phyloP scores from a whole-genome alignment of 2,888 invertebrate genomes.

The Parnassius apollo region DNA sequence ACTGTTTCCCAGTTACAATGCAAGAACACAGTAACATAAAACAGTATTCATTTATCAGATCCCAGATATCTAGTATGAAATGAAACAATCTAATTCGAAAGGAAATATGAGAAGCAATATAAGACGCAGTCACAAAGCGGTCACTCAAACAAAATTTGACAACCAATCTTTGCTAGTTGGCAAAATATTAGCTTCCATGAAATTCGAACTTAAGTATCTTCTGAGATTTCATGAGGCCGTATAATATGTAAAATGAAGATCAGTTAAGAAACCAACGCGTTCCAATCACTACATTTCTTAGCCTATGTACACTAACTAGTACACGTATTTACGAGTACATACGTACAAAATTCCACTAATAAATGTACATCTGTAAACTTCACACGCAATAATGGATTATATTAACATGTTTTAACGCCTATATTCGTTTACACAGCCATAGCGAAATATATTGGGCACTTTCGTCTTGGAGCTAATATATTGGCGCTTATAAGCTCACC shows the following conservation, averaged over 20 bases:
- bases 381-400: not conserved
- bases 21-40: too few relatives aligned
- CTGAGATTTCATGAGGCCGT: too few relatives aligned
- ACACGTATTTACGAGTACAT: not conserved
- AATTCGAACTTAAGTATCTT: too few relatives aligned
- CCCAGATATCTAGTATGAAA: too few relatives aligned
- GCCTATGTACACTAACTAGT: not conserved
- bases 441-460: constrained; percentile 65
- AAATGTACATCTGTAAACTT: not conserved
- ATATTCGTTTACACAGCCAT: constrained; percentile 31
- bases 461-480: constrained; percentile 71
- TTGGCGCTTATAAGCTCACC: constrained; percentile 76
- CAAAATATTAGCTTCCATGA: too few relatives aligned
- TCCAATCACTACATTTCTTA: not conserved
- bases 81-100: too few relatives aligned
- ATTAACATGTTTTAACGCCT: not conserved
- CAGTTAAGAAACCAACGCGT: not conserved
- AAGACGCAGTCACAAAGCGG: too few relatives aligned
- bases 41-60: too few relatives aligned
- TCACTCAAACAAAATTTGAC: too few relatives aligned
- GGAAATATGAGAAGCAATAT: too few relatives aligned
- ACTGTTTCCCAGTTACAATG: too few relatives aligned
- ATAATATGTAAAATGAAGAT: not conserved
- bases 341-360: not conserved
- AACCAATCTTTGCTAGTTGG: too few relatives aligned